Evolutionary conservation across 30 jellyfish, hydroid and myxozoan species (phyloP).

Genomic region (Rhopilema esculentum): DNA sequence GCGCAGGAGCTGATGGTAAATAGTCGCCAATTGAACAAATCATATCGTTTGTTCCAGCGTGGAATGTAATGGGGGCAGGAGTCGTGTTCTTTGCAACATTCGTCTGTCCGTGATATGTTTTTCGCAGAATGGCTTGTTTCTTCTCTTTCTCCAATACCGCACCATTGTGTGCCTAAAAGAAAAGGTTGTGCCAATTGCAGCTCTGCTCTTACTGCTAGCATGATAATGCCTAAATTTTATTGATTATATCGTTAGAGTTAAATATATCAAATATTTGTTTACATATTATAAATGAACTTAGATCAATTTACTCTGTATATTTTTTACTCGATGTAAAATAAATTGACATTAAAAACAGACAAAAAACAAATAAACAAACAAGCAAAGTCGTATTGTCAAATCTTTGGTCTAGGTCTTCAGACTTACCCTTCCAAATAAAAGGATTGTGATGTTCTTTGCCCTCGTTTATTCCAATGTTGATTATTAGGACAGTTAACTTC

Average conservation of each 20-base stretch:
- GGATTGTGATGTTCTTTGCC: constrained; percentile 25
- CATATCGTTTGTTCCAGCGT: constrained; percentile 77
- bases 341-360: too few species aligned
- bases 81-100: constrained; percentile 91
- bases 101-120: constrained; percentile 49
- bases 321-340: too few species aligned
- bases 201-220: neutral
- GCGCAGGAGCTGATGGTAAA: constrained; percentile 85
- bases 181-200: neutral
- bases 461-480: neutral
- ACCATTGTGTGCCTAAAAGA: constrained; percentile 74
- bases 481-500: neutral
- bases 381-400: too few species aligned
- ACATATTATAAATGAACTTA: too few species aligned
- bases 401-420: too few species aligned
- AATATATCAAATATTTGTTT: too few species aligned
- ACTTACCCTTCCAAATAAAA: constrained; percentile 60
- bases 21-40: constrained; percentile 89
- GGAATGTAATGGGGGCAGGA: constrained; percentile 79
- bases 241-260: too few species aligned
- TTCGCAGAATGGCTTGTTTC: neutral
- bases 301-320: too few species aligned
- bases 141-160: constrained; percentile 67
- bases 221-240: too few species aligned
- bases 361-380: too few species aligned